Evolutionary conservation across 2,113 vertebrate genomes (phyloP).

Genomic region (Eudorcas thomsonii): DNA sequence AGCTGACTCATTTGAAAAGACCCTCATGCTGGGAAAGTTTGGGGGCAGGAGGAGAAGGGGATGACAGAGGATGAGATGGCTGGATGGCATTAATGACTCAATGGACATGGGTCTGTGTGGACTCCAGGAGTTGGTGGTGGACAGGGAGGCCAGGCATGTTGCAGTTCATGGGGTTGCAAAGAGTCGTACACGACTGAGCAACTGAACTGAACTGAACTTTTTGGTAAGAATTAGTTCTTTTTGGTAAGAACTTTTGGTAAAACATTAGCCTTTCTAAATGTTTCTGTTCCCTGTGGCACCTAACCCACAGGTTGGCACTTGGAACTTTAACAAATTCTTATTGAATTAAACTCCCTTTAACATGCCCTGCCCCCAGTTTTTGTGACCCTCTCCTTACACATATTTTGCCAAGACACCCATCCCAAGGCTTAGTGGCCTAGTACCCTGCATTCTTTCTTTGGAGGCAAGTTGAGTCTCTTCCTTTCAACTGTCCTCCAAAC

Average conservation of each 20-base stretch:
- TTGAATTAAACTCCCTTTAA: neutral
- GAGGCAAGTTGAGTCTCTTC: neutral
- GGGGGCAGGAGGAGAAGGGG: too few species aligned
- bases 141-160: too few species aligned
- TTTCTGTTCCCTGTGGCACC: neutral
- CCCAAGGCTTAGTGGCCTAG: neutral
- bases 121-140: too few species aligned
- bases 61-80: too few species aligned
- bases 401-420: neutral
- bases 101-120: too few species aligned
- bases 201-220: neutral
- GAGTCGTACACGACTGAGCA: too few species aligned
- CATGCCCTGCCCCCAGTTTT: neutral
- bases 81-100: too few species aligned
- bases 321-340: neutral
- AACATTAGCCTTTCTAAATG: neutral
- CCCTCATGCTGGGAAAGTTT: too few species aligned
- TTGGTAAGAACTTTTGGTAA: neutral
- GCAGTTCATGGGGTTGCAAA: too few species aligned
- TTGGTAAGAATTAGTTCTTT: neutral
- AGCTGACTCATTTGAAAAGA: too few species aligned
- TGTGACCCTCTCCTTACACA: neutral
- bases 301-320: neutral
- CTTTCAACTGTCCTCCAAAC: neutral
- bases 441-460: neutral